Evolutionary conservation across 2,797 vertebrate genomes (phyloP).

Genomic region (Rhyacichthys aspro): DNA sequence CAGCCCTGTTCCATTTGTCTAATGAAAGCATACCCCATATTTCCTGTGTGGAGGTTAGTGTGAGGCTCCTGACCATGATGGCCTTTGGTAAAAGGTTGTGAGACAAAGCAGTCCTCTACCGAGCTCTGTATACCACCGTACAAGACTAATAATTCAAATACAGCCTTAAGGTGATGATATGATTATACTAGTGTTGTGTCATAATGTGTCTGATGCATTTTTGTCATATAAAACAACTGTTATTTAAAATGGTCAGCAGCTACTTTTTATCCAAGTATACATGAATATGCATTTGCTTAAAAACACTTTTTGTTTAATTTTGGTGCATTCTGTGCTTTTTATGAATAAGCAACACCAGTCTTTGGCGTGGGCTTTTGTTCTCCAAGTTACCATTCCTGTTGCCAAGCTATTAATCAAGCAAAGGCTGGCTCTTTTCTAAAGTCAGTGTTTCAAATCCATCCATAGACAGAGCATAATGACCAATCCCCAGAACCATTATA

Average conservation of each 20-base stretch:
- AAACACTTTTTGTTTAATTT: constrained; percentile 1
- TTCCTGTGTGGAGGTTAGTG: constrained; percentile 58
- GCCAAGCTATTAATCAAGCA: constrained; percentile 57
- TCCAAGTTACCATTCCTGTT: constrained; percentile 18
- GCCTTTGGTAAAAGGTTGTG: constrained; percentile 65
- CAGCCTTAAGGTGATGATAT: too few species aligned
- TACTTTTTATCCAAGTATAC: too few species aligned
- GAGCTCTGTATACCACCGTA: too few species aligned
- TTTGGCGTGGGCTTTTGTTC: constrained; percentile 25
- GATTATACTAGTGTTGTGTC: background rate
- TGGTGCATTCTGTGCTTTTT: constrained; percentile 22
- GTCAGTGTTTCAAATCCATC: constrained; percentile 60
- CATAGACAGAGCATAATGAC: constrained; percentile 60
- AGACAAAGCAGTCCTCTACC: constrained; percentile 47
- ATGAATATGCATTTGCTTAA: background rate
- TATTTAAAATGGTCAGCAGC: too few species aligned
- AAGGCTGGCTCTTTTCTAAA: constrained; percentile 32
- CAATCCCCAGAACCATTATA: constrained; percentile 68
- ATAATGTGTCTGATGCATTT: too few species aligned
- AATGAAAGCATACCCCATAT: constrained; percentile 73
- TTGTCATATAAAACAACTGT: too few species aligned
- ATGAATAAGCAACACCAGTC: constrained; percentile 6
- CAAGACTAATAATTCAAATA: too few species aligned
- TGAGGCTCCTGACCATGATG: constrained; percentile 54
- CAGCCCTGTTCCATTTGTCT: constrained; percentile 76